Conservation (phyloP, 2,888 invertebrate genomes). For the Drosophila tripunctata region DNA sequence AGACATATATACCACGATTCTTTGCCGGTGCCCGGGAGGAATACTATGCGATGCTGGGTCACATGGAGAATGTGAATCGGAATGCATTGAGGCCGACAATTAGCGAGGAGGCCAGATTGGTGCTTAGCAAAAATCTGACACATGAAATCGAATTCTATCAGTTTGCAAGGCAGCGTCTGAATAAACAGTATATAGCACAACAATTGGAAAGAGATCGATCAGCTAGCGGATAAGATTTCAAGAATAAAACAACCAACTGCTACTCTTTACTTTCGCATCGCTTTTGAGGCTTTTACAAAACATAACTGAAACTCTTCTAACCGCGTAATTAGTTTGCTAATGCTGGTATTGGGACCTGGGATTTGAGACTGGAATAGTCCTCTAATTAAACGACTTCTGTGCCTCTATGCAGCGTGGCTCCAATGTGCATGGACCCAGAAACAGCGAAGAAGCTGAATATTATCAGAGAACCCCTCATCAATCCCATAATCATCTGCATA, state of each 20-base stretch:
- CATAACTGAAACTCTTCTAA: slow-evolving; percentile 12
- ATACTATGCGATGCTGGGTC: slow-evolving; percentile 86
- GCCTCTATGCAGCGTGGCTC: slow-evolving; percentile 53
- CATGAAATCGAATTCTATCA: slow-evolving; percentile 95
- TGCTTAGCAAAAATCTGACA: slow-evolving; percentile 92
- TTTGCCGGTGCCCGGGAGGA: slow-evolving; percentile 90
- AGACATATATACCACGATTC: slow-evolving; percentile 85
- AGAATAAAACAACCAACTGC: slow-evolving; percentile 35
- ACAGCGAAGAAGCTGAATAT: slow-evolving; percentile 13
- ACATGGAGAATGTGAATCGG: slow-evolving; percentile 82
- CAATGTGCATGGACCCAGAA: slow-evolving; percentile 56
- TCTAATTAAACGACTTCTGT: slow-evolving; percentile 25
- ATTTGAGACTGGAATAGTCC: not conserved
- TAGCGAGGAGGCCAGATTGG: slow-evolving; percentile 90
- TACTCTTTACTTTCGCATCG: slow-evolving; percentile 44
- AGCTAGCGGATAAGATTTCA: slow-evolving; percentile 41
- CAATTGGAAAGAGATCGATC: slow-evolving; percentile 73
- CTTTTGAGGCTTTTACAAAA: slow-evolving; percentile 33
- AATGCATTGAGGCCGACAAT: slow-evolving; percentile 92
- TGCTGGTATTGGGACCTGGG: slow-evolving; percentile 2
- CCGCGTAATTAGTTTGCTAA: slow-evolving; percentile 14
- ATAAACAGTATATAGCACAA: slow-evolving; percentile 90
- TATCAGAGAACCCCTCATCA: slow-evolving; percentile 29
- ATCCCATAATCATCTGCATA: slow-evolving; percentile 46
- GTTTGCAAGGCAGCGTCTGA: slow-evolving; percentile 92